Evolutionary conservation across 2,113 vertebrate genomes (phyloP), one percentile per base, ranked within the genome.

Genomic region (Mixornis gularis): DNA sequence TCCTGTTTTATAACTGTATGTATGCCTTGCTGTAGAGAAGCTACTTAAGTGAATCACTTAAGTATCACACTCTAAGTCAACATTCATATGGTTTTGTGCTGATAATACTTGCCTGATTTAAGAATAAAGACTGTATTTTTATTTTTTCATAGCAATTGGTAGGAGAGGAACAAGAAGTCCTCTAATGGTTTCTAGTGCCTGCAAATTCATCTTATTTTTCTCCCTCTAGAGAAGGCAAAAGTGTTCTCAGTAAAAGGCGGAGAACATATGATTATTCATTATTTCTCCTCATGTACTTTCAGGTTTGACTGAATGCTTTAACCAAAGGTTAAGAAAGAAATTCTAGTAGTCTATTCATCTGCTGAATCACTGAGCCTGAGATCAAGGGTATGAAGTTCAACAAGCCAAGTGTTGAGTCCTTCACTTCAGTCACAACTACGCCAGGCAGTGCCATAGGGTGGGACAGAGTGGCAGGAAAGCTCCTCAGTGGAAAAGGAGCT

Each of bases 401-500:
- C 9, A 48, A 34, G 9, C 7, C 17, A 38, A 30, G 16, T 30
- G 10, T 4, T 29, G 10, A 10, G 38, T 46, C 29, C n/a, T 46
- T 17, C 17, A 17, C 19, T 81, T 40, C 29, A 34, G 40, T 41
- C 13, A 18, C 46, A 40, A 4, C 19, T 34, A 10, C 6, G 5
- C 21, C 49, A 49, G 17, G 7, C 13, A 60, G 29, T 0, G 0
- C n/a, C 41, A 30, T 1, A 46, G 5, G 17, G 1, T 66, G 29
- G 8, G 29, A 1, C 1, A 52, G n/a, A 66, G 20, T 6, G 19
- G 13, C 17, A 1, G 27, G 16, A 24, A 51, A 63, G 19, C 7
- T 29, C 27, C 22, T 27, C 40, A 9, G 5, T 1, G 16, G 20
- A 25, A 69, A 70, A 49, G 40, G 27, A 12, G 1, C 22, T 58